Conservation (phyloP, 2,888 invertebrate species). For the Electrophaes corylata region DNA sequence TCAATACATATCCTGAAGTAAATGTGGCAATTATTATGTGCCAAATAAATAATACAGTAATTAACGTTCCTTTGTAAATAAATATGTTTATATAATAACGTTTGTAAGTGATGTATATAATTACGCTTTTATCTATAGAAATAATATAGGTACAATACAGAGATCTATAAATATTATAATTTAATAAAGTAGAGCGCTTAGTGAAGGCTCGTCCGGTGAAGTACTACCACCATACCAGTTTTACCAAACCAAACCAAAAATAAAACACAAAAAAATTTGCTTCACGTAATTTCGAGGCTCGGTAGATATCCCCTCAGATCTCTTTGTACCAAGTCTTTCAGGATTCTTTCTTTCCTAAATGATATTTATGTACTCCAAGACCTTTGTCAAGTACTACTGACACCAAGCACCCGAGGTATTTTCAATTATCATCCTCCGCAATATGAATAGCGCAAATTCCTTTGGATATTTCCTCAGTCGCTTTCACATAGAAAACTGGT, state of each 20-base stretch:
- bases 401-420: slow-evolving; percentile 7
- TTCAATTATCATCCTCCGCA: slow-evolving; percentile 14
- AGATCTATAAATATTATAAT: too few species aligned
- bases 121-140: not conserved
- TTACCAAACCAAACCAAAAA: too few species aligned
- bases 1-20: slow-evolving; percentile 13
- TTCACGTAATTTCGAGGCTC: too few species aligned
- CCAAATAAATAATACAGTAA: slow-evolving; percentile 11
- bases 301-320: too few species aligned
- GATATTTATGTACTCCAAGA: not conserved
- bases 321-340: too few species aligned
- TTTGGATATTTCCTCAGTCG: not conserved
- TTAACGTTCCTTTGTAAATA: not conserved
- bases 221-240: too few species aligned
- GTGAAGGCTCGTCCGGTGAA: too few species aligned
- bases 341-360: too few species aligned
- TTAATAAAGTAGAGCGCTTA: too few species aligned
- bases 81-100: not conserved
- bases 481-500: not conserved
- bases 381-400: not conserved
- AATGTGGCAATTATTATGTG: slow-evolving; percentile 12
- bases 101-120: not conserved
- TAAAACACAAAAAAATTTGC: too few species aligned
- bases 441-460: slow-evolving; percentile 14
- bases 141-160: too few species aligned